phyloP scores from a whole-genome alignment of 2,888 invertebrate genomes.

The Caenorhabditis zanzibari region DNA sequence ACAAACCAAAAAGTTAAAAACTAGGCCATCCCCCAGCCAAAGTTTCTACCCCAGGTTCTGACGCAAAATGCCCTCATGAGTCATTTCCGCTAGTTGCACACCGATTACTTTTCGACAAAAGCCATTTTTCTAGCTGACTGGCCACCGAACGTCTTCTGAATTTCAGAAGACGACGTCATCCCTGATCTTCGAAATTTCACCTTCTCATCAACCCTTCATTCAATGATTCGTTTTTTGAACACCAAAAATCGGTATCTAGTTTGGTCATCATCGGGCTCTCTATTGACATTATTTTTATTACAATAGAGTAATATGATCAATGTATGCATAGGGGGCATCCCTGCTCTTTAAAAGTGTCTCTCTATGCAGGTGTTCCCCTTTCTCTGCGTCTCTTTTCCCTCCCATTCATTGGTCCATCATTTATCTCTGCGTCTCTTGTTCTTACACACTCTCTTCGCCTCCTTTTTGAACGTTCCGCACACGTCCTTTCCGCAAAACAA shows the following conservation, averaged over 20 bases:
- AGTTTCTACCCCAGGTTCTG: neutral
- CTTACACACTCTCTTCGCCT: neutral
- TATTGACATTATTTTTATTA: neutral
- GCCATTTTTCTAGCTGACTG: neutral
- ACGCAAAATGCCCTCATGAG: neutral
- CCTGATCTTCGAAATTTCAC: constrained; percentile 1
- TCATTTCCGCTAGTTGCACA: neutral
- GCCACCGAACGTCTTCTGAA: constrained; percentile 1
- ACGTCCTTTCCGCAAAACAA: constrained; percentile 44
- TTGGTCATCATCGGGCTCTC: constrained; percentile 10
- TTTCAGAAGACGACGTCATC: neutral
- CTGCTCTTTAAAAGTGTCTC: constrained; percentile 32
- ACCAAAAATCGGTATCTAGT: constrained; percentile 2
- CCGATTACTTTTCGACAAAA: neutral
- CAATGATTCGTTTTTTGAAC: neutral
- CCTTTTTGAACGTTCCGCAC: constrained; percentile 25
- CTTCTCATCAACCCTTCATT: neutral
- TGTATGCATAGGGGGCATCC: neutral
- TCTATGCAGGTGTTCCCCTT: neutral
- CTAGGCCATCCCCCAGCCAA: neutral
- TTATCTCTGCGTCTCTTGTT: constrained; percentile 12
- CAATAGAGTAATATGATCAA: neutral
- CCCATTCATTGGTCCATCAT: constrained; percentile 20
- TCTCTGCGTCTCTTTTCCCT: constrained; percentile 19
- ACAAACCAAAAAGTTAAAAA: neutral